phyloP scores from a whole-genome alignment of 2,113 vertebrate species.

The Machaerirhynchus nigripectus region DNA sequence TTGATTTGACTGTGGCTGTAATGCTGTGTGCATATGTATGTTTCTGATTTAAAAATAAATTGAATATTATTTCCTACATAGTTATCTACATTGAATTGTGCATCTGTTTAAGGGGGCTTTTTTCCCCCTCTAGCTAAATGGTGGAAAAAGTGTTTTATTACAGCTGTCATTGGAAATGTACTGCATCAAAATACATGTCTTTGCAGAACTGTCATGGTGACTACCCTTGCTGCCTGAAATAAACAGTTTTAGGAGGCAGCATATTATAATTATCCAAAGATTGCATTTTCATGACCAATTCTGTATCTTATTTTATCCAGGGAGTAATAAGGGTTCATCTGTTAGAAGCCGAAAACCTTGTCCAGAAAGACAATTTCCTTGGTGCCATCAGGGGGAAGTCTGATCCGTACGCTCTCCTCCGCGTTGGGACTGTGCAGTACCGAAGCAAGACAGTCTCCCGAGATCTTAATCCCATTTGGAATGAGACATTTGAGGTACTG shows the following conservation, averaged over 20 bases:
- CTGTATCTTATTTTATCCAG: slow-evolving; percentile 64
- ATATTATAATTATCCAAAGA: neutral
- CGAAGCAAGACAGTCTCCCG: slow-evolving; percentile 87
- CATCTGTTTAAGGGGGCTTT: neutral
- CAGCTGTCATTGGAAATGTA: neutral
- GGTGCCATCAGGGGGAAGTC: slow-evolving; percentile 91
- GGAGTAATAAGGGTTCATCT: slow-evolving; percentile 89
- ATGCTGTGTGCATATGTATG: neutral
- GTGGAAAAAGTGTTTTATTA: neutral
- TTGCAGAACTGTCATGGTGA: neutral
- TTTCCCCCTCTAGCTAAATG: neutral
- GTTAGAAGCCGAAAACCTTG: slow-evolving; percentile 84
- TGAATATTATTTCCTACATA: neutral
- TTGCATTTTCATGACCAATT: neutral
- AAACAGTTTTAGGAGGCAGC: slow-evolving; percentile 1
- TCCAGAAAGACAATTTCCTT: slow-evolving; percentile 88
- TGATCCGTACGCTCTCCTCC: slow-evolving; percentile 86
- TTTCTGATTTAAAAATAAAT: neutral
- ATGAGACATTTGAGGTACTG: slow-evolving; percentile 89
- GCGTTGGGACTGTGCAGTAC: slow-evolving; percentile 77
- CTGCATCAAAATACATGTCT: neutral
- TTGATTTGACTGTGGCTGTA: neutral
- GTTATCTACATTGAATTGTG: neutral
- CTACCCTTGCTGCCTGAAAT: slow-evolving; percentile 25
- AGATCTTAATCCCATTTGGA: slow-evolving; percentile 87